Evolutionary conservation across 2,797 vertebrate species (phyloP).

Genomic region (Hoplostethus mediterraneus): DNA sequence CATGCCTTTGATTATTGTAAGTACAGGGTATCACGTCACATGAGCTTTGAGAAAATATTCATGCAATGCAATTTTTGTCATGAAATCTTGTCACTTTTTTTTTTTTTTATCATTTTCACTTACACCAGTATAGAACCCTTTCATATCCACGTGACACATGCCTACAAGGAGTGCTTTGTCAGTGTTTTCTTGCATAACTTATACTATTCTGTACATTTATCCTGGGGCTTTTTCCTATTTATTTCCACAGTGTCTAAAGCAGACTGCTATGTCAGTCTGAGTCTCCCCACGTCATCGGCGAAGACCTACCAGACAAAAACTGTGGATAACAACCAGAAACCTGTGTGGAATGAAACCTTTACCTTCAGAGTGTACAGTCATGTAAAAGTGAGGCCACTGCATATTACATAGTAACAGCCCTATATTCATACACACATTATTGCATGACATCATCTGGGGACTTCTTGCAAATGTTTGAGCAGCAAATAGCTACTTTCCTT

Average conservation of each 20-base stretch:
- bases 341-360: constrained; percentile 90
- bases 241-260: constrained; percentile 78
- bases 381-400: constrained; percentile 83
- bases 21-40: constrained; percentile 27
- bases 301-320: constrained; percentile 80
- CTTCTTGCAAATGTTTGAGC: no score
- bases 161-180: no score
- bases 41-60: background rate
- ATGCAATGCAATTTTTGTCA: no score
- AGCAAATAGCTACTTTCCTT: no score
- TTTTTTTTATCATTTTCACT: no score
- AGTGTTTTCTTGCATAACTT: no score
- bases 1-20: constrained; percentile 82
- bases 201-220: no score
- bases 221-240: background rate
- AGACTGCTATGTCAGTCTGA: constrained; percentile 87
- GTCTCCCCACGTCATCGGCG: constrained; percentile 85
- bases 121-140: no score
- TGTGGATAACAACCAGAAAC: constrained; percentile 80
- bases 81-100: no score
- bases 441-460: no score
- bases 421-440: background rate
- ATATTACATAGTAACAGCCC: background rate
- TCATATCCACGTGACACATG: no score
- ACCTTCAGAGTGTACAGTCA: constrained; percentile 82